Conservation (phyloP, 2,113 vertebrate genomes). For the Spea bombifrons region DNA sequence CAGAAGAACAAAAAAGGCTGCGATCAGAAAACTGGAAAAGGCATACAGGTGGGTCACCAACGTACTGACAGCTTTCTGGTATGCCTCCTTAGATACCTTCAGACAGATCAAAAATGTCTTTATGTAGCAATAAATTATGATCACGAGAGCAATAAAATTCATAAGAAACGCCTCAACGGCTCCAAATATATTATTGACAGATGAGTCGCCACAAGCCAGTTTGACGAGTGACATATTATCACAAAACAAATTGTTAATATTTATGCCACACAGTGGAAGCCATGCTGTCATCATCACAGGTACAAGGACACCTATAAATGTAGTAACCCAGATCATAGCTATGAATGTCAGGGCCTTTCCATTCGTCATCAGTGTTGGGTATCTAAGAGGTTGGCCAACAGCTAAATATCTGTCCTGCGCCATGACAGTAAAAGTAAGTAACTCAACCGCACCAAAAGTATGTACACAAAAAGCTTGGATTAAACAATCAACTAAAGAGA, state of each 20-base stretch:
- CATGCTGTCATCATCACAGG: background rate
- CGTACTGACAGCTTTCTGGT: constrained; percentile 15
- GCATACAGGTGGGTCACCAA: constrained; percentile 23
- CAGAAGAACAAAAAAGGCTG: constrained; percentile 3
- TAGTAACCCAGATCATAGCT: background rate
- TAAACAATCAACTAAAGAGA: constrained; percentile 9
- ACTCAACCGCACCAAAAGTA: constrained; percentile 2
- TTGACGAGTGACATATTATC: constrained; percentile 21
- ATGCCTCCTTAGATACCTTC: constrained; percentile 25
- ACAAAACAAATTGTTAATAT: constrained; percentile 21
- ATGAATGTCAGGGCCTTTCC: background rate
- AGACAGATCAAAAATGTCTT: constrained; percentile 29
- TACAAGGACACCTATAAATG: background rate
- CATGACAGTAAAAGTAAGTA: constrained; percentile 30
- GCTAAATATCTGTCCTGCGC: constrained; percentile 32
- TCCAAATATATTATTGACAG: constrained; percentile 14
- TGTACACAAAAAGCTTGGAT: constrained; percentile 6
- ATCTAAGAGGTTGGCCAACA: constrained; percentile 7
- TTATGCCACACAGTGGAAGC: constrained; percentile 1
- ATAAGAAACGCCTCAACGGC: background rate
- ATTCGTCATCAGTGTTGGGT: constrained; percentile 18
- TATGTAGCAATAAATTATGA: constrained; percentile 22
- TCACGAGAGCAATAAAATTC: background rate
- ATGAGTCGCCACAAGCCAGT: constrained; percentile 25
- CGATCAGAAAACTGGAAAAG: constrained; percentile 7